Evolutionary conservation across 37 sponge, comb jelly and placozoan genomes (phyloP).

Genomic region (Bolinopsis microptera): DNA sequence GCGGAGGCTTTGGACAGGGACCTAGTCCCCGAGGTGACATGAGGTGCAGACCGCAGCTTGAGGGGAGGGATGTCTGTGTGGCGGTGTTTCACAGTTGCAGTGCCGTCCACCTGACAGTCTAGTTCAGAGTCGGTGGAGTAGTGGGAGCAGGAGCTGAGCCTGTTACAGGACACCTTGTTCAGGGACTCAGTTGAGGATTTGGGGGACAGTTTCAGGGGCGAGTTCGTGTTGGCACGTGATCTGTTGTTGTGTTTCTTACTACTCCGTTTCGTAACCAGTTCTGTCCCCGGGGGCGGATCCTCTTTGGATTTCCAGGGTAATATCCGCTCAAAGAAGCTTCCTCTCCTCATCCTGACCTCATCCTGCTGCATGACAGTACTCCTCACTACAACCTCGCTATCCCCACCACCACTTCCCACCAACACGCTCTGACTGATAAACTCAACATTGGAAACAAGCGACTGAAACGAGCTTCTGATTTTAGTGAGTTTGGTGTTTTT

Average conservation of each 20-base stretch:
- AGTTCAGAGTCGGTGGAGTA: background rate
- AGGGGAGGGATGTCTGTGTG: background rate
- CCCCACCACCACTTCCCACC: background rate
- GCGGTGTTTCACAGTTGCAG: background rate
- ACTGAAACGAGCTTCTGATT: background rate
- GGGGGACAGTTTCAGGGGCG: background rate
- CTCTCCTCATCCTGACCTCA: background rate
- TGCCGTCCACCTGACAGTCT: background rate
- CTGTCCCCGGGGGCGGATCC: background rate
- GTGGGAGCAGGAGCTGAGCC: background rate
- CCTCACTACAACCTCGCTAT: background rate
- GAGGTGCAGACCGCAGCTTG: background rate
- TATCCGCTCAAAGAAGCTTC: conserved; percentile 1
- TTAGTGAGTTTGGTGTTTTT: conserved; percentile 6
- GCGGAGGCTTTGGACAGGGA: background rate
- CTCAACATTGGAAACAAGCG: conserved; percentile 6
- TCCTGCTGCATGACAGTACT: background rate
- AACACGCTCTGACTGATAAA: background rate
- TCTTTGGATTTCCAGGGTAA: background rate
- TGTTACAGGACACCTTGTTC: background rate
- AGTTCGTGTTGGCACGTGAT: background rate
- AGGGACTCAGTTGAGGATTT: background rate
- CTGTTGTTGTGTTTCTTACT: background rate
- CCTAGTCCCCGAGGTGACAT: background rate
- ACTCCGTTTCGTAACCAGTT: background rate